Evolutionary conservation across 2,888 invertebrate species (phyloP).

Genomic region (Rhodophaea formosa): DNA sequence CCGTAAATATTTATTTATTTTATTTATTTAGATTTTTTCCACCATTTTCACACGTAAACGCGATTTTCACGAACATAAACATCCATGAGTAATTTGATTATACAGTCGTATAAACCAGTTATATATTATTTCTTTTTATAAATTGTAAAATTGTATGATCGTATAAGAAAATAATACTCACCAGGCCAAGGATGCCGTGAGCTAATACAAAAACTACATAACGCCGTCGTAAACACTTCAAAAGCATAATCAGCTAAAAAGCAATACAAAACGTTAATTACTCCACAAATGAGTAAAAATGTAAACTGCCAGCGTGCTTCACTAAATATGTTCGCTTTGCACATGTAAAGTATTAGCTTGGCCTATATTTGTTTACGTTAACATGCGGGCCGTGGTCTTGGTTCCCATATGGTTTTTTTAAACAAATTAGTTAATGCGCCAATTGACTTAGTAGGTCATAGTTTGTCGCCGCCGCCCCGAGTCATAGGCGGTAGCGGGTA

Average conservation of each 20-base stretch:
- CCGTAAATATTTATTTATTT: too few relatives aligned
- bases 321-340: constrained; percentile 2
- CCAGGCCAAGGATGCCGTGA: too few relatives aligned
- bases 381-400: constrained; percentile 56
- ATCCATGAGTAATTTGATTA: too few relatives aligned
- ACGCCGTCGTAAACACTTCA: neutral
- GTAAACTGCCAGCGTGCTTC: neutral
- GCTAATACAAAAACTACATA: too few relatives aligned
- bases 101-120: too few relatives aligned
- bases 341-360: constrained; percentile 2
- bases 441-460: constrained; percentile 65
- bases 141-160: too few relatives aligned
- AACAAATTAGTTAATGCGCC: constrained; percentile 71
- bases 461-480: constrained; percentile 29
- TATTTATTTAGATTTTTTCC: too few relatives aligned
- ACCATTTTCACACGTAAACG: too few relatives aligned
- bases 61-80: too few relatives aligned
- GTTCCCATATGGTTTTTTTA: constrained; percentile 62
- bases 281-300: neutral
- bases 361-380: constrained; percentile 21
- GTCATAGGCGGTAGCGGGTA: constrained; percentile 18
- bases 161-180: too few relatives aligned
- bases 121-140: too few relatives aligned
- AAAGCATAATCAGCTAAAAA: neutral
- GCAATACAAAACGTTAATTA: neutral